These are phyloP conservation scores for Chloropsis cyanopogon DNA, from an alignment of 2,113 vertebrate genomes.

Conservation along the genomic window DNA sequence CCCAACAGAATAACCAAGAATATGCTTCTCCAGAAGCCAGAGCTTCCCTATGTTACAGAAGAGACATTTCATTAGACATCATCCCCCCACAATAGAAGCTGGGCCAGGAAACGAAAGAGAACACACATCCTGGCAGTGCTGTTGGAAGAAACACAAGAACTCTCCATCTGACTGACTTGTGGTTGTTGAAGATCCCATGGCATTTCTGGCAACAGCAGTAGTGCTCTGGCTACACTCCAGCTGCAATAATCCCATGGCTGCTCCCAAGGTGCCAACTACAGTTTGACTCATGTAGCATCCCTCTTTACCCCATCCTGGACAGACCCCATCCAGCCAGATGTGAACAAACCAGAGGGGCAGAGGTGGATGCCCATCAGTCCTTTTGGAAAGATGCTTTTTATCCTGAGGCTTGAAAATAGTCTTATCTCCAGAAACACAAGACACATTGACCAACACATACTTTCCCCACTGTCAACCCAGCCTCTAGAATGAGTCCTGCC, in stretches of 20 bases:
- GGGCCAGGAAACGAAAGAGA: not conserved
- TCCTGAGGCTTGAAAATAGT: not conserved
- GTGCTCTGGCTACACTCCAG: not conserved
- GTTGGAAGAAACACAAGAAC: conserved; percentile 1
- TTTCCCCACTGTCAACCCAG: not conserved
- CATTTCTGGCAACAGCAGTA: not conserved
- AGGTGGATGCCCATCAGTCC: not conserved
- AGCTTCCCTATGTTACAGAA: not conserved
- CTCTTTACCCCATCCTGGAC: not conserved
- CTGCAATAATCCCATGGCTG: not conserved
- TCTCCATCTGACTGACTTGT: not conserved
- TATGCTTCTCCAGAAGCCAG: not conserved
- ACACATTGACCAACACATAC: not conserved
- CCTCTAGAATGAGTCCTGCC: not conserved
- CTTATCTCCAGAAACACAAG: not conserved
- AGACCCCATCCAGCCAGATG: not conserved
- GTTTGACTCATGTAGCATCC: not conserved
- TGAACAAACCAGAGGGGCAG: not conserved
- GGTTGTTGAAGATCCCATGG: not conserved
- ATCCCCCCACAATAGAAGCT: not conserved
- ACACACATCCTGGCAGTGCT: not conserved
- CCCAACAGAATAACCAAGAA: not conserved
- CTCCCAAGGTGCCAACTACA: not conserved
- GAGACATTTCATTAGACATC: not conserved
- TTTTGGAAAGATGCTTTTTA: not conserved